Percentiles rank a stretch among this genome's conserved stretches.
Evolutionary conservation across 2,797 vertebrate species (phyloP).

Genomic region (Oreortyx pictus): DNA sequence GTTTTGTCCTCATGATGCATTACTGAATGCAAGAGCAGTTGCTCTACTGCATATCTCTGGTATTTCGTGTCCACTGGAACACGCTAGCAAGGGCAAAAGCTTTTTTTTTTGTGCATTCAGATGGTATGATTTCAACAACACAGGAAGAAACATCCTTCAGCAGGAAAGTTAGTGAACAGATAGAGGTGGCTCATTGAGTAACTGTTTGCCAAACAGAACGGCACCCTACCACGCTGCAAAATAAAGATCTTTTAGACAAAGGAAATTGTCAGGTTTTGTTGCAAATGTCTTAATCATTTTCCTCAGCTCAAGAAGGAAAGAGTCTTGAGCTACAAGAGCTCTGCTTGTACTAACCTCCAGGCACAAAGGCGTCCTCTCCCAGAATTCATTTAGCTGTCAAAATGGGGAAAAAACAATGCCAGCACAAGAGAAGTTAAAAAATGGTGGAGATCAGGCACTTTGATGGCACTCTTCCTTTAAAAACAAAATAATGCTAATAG

Average conservation of each 20-base stretch:
- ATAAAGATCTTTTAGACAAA: constrained; percentile 30
- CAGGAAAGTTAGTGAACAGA: neutral
- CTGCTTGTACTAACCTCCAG: constrained; percentile 48
- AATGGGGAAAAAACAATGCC: neutral
- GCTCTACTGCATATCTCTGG: neutral
- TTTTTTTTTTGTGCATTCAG: neutral
- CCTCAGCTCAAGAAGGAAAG: constrained; percentile 1
- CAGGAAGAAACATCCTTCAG: neutral
- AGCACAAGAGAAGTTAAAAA: constrained; percentile 30
- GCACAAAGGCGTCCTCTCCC: neutral
- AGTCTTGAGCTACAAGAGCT: constrained; percentile 41
- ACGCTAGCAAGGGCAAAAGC: fast-evolving
- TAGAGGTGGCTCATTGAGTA: neutral
- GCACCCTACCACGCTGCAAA: neutral
- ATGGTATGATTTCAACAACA: neutral
- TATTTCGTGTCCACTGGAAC: neutral
- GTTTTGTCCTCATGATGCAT: neutral
- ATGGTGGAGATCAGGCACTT: neutral
- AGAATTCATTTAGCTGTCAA: constrained; percentile 43
- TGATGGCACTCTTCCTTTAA: neutral
- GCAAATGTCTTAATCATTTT: constrained; percentile 44
- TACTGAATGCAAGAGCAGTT: neutral
- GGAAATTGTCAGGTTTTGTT: constrained; percentile 11
- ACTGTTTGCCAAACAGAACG: neutral
- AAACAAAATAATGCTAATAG: neutral